phyloP scores from a whole-genome alignment of 2,113 vertebrate species.

The Protomyctophum bolini region DNA sequence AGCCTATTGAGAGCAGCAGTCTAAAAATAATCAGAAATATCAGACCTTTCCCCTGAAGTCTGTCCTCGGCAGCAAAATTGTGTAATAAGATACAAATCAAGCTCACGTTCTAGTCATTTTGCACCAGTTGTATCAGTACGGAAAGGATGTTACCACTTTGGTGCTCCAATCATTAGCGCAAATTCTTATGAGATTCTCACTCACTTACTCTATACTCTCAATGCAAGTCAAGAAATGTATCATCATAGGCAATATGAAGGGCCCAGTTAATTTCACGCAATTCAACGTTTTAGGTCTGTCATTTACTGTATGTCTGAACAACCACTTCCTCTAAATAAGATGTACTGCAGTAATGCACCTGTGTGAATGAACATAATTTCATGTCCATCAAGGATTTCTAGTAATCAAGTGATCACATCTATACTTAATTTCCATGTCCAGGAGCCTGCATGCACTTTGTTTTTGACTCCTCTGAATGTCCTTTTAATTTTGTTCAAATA shows the following conservation, averaged over 20 bases:
- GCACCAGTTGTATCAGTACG: too few relatives aligned
- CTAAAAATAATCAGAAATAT: too few relatives aligned
- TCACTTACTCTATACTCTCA: too few relatives aligned
- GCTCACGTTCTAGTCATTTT: too few relatives aligned
- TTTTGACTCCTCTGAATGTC: neutral
- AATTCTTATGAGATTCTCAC: too few relatives aligned
- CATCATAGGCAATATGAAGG: neutral
- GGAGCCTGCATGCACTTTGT: neutral
- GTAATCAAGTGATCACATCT: slow-evolving; percentile 45
- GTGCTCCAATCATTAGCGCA: too few relatives aligned
- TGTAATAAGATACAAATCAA: too few relatives aligned
- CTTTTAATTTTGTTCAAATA: neutral
- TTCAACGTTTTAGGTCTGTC: neutral
- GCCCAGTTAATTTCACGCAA: neutral
- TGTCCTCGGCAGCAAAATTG: too few relatives aligned
- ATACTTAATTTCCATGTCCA: neutral
- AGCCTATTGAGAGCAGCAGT: too few relatives aligned
- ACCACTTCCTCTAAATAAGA: slow-evolving; percentile 14
- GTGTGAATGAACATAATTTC: slow-evolving; percentile 11
- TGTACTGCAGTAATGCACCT: slow-evolving; percentile 1
- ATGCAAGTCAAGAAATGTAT: neutral
- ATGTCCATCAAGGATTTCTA: neutral
- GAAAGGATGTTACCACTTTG: too few relatives aligned
- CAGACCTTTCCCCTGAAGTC: too few relatives aligned
- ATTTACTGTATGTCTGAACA: slow-evolving; percentile 16